These are phyloP conservation scores for Lucinisca nassula DNA, from an alignment of 2,888 invertebrate species.

Conservation along the genomic window DNA sequence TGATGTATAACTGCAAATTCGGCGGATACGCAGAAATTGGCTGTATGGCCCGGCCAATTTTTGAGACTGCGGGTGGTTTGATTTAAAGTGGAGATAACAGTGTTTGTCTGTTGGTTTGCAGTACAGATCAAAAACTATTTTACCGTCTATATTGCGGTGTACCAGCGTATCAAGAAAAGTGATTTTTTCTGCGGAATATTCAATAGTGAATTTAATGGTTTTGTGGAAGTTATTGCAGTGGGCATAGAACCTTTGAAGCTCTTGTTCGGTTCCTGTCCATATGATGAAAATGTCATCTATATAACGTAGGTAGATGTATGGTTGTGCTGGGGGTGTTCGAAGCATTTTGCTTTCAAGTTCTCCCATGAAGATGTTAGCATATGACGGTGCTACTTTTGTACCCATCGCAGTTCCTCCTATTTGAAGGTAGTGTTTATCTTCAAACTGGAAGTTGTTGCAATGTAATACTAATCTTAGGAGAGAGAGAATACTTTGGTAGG, in stretches of 20 bases:
- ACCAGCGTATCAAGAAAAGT: conserved; percentile 15
- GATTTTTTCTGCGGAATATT: not conserved
- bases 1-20: not conserved
- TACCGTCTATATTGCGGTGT: not conserved
- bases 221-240: conserved; percentile 16
- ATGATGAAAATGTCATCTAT: conserved; percentile 60
- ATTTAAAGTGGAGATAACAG: conserved; percentile 3
- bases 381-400: conserved; percentile 38
- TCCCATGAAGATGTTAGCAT: conserved; percentile 52
- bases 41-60: not conserved
- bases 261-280: conserved; percentile 20
- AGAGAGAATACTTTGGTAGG: not conserved
- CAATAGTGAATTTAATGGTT: conserved; percentile 29
- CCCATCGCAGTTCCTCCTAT: conserved; percentile 57
- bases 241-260: conserved; percentile 4
- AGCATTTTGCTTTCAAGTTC: conserved; percentile 30
- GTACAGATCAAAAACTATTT: not conserved
- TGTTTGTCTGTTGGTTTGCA: conserved; percentile 20
- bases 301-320: conserved; percentile 36
- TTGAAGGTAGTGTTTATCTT: conserved; percentile 39
- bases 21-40: conserved; percentile 2
- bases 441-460: conserved; percentile 30
- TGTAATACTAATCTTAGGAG: conserved; percentile 15
- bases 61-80: not conserved
- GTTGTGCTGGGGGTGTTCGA: not conserved